Percentiles rank a stretch among this genome's conserved stretches.
phyloP scores from a whole-genome alignment of 2,888 invertebrate species.

The Microdon myrmicae region DNA sequence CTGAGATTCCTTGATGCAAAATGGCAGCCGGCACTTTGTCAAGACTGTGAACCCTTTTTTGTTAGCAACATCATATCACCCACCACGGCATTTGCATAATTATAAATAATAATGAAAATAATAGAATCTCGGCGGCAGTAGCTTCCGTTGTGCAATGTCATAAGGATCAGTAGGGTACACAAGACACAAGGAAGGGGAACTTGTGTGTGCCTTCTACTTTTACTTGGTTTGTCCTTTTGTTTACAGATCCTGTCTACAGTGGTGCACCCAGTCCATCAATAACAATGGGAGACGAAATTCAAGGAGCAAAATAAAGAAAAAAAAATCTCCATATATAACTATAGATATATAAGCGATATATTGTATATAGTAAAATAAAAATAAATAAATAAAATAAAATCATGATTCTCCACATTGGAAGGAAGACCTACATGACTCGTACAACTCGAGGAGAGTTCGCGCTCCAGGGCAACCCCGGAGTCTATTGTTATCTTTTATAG shows the following conservation, averaged over 20 bases:
- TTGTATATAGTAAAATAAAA: too few relatives aligned
- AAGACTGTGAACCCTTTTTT: conserved; percentile 48
- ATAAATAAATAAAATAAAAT: too few relatives aligned
- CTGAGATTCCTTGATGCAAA: conserved; percentile 44
- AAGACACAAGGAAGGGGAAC: conserved; percentile 11
- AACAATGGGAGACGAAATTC: conserved; percentile 46
- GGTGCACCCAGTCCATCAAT: conserved; percentile 9
- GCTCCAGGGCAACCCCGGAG: conserved; percentile 49
- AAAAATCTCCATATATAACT: too few relatives aligned
- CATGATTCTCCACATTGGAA: conserved; percentile 27
- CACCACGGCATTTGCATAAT: conserved; percentile 52
- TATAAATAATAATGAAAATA: conserved; percentile 49
- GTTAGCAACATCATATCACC: conserved; percentile 25
- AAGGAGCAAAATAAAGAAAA: conserved; percentile 51
- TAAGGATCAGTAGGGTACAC: conserved; percentile 47
- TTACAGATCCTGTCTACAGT: conserved; percentile 15
- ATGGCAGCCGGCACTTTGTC: conserved; percentile 45
- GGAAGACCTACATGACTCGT: conserved; percentile 14
- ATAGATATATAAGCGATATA: too few relatives aligned
- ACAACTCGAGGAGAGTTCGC: conserved; percentile 24
- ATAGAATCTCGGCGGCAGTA: conserved; percentile 27
- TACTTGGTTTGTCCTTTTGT: conserved; percentile 45
- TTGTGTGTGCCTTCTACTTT: conserved; percentile 42
- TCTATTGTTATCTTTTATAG: conserved; percentile 51
- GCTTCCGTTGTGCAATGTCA: conserved; percentile 48